Evolutionary conservation across 2,888 invertebrate species (phyloP), one percentile per base, ranked within the genome.

Genomic region (Strigamia crassipes): DNA sequence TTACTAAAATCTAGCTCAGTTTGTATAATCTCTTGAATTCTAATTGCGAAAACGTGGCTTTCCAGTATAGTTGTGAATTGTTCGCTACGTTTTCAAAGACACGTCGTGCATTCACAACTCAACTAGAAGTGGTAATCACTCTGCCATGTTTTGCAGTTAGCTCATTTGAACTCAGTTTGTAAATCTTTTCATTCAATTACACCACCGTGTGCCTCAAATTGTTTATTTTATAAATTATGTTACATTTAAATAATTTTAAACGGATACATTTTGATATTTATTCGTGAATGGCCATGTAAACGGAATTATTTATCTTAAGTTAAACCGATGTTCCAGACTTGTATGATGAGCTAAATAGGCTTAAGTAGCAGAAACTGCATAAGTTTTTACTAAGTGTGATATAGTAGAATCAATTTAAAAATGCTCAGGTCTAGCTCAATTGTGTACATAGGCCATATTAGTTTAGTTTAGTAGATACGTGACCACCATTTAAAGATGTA

Each of bases 21-120:
- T 66, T n/a, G n/a, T 5, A 66, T 66, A 10, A 66, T 66, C 66
- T 66, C 66, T 66, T 66, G 66, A 66, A 66, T 66, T 66, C 27
- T 4, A 13, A 51, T 51, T 34, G 6, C 3, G 4, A 34, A 34
- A 34, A 34, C 34, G 34, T 34, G 34, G 6, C n/a, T n/a, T 34
- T 34, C 34, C 34, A 34, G 34, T 34, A 34, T 6, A 34, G 34
- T 34, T 34, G 34, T 34, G 34, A 34, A 34, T 6, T 34, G 6
- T 34, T 34, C n/a, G n/a, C n/a, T n/a, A n/a, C n/a, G n/a, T n/a
- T n/a, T n/a, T n/a, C n/a, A n/a, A n/a, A n/a, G n/a, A n/a, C n/a
- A n/a, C n/a, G n/a, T n/a, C n/a, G n/a, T n/a, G n/a, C 34, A 34
- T 34, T 5, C 34, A 34, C 34, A 34, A 34, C 34, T 6, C 3